Evolutionary conservation across 2,113 vertebrate species (phyloP), one percentile per base, ranked within the genome.

Genomic region (Phainopepla nitens): DNA sequence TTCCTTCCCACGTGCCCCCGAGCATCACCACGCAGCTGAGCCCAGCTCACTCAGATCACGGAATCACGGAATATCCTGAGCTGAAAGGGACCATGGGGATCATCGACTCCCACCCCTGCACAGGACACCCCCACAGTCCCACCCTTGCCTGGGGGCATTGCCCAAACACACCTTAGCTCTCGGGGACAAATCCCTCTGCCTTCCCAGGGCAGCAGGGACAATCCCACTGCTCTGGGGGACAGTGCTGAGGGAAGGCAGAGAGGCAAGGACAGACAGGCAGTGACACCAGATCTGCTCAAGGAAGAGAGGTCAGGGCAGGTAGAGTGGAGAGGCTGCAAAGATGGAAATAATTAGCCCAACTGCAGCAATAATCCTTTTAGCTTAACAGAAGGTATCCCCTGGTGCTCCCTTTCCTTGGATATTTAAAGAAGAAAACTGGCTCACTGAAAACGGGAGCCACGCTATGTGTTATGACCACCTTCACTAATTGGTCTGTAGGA

Each of bases 311-410:
- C 93, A 90, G 70, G 89, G 85, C 85, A 94, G 85, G 91, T 80
- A 53, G 62, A 29, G 71, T 0, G 2, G 8, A 31, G 33, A 89
- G 58, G 68, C 53, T 35, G 80, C 45, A 68, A 87, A 79, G 92
- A 87, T 87, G 70, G 78, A 83, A 94, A 84, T 93, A 91, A 94
- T 87, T 68, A 93, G 78, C 81, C 81, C 73, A 75, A 85, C 19
- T 36, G 81, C 65, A 49, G 69, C 2, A 45, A 58, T 84, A 93
- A 95, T 75, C 84, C 84, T 42, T 84, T 87, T 10, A 95, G 29
- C 65, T 82, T 57, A 75, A 47, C 90, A 64, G 64, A 85, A 87
- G 81, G 73, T 62, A 76, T 82, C 66, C 70, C 68, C 71, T 2
- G 35, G 75, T 88, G 79, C 79, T 86, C 88, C 82, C 58, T 92